These are phyloP conservation scores for Rattus norvegicus DNA, from an alignment of 2,113 vertebrate species.

Conservation along the genomic window GRCr8 NC_086022.1:45993501-45994000, in stretches of 20 bases:
- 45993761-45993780: conserved; percentile 68
- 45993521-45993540: conserved; percentile 80
- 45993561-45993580: conserved; percentile 62
- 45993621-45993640: conserved; percentile 57
- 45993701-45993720: conserved; percentile 64
- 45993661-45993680: conserved; percentile 74
- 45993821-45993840: conserved; percentile 64
- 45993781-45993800: conserved; percentile 73
- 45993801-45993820: conserved; percentile 56
- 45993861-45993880: conserved; percentile 82
- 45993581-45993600: conserved; percentile 78
- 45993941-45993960: conserved; percentile 77
- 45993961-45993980: conserved; percentile 51
- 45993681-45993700: conserved; percentile 68
- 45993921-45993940: conserved; percentile 77
- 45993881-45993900: conserved; percentile 80
- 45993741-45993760: conserved; percentile 59
- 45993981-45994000: conserved; percentile 50
- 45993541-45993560: conserved; percentile 63
- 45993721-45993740: conserved; percentile 69
- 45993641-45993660: conserved; percentile 52
- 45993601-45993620: conserved; percentile 38
- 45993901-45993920: conserved; percentile 80
- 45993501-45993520: conserved; percentile 82
- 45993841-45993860: conserved; percentile 76